Evolutionary conservation across 2,797 vertebrate species (phyloP), one percentile per base, ranked within the genome.

Genomic region (Gallinago nigripennis): DNA sequence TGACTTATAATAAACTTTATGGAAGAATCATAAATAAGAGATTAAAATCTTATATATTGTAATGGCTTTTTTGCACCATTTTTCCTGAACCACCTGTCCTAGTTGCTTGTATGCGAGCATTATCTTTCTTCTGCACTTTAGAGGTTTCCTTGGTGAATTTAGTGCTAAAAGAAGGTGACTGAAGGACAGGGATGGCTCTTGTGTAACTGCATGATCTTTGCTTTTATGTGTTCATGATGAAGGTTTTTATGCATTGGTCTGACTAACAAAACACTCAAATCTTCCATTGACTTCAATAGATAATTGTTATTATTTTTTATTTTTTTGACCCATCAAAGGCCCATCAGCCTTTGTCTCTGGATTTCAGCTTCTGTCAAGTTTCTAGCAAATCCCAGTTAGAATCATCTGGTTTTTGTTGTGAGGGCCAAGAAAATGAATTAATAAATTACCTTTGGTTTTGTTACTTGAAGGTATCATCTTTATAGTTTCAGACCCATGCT

Each of bases 1-100:
- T 96, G 86, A 82, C 81, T 95, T 95, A 97, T 92, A 80, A 92
- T 97, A 95, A 97, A 95, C 87, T 95, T 94, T 95, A 97, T 97
- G 84, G 86, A 92, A 88, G 86, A 95, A 94, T 82, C 76, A 71
- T 95, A 96, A 77, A 82, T 94, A 94, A 95, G 82, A 94, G 92
- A 96, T 94, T 96, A 86, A 90, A 88, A 56, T 94, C 85, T 94
- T 83, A 85, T 78, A 76, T 23, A 77, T 93, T 80, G 75, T 77
- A 90, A 95, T 84, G 64, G 30, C 8, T 9, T 18, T 54, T 95
- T 92, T 77, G 41, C 64, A 85, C 94, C 60, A 24, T 70, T 89
- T 76, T 87, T 69, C 93, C 92, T 94, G 70, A 84, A 86, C 92
- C 93, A 94, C 72, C 86, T 92, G 94, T 82, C 95, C 48, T 88